Conservation (phyloP, 2,888 invertebrate genomes). For the Lomographa bimaculata region DNA sequence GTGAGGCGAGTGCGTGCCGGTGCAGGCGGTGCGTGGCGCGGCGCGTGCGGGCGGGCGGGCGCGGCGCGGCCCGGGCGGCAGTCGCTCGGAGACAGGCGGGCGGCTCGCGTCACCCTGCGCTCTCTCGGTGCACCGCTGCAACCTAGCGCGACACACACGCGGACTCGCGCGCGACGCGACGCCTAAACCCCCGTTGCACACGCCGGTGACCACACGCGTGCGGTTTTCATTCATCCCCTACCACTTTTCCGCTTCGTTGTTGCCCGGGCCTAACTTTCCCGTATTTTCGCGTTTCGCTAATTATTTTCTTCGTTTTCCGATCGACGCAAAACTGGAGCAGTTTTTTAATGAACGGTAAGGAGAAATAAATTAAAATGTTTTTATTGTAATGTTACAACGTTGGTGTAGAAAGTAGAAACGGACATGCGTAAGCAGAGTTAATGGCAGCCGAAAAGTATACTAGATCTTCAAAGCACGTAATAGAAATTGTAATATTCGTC, state of each 20-base stretch:
- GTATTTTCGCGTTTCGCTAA: constrained; percentile 32
- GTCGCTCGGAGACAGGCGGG: constrained; percentile 75
- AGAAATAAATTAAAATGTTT: constrained; percentile 10
- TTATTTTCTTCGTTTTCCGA: constrained; percentile 24
- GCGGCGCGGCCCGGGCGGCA: constrained; percentile 68
- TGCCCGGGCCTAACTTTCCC: constrained; percentile 36
- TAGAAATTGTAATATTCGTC: constrained; percentile 2
- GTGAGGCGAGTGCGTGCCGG: constrained; percentile 48
- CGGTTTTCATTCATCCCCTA: constrained; percentile 64
- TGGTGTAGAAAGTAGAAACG: constrained; percentile 37
- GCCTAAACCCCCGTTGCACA: constrained; percentile 49
- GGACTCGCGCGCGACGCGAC: constrained; percentile 58
- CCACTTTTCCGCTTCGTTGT: constrained; percentile 42
- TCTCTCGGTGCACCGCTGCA: constrained; percentile 60
- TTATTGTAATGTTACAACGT: constrained; percentile 19
- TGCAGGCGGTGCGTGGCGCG: constrained; percentile 58
- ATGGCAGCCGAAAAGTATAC: constrained; percentile 35
- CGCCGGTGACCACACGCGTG: constrained; percentile 42
- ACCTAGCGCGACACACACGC: constrained; percentile 62
- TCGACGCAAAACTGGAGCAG: constrained; percentile 16
- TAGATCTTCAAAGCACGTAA: constrained; percentile 8
- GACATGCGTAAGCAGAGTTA: constrained; percentile 42
- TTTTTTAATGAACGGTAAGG: constrained; percentile 29
- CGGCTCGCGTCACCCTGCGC: constrained; percentile 70
- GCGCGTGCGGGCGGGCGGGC: constrained; percentile 50